Evolutionary conservation across 35 echinoderm and acorn worm genomes (phyloP).

Genomic region (Apostichopus parvimensis): DNA sequence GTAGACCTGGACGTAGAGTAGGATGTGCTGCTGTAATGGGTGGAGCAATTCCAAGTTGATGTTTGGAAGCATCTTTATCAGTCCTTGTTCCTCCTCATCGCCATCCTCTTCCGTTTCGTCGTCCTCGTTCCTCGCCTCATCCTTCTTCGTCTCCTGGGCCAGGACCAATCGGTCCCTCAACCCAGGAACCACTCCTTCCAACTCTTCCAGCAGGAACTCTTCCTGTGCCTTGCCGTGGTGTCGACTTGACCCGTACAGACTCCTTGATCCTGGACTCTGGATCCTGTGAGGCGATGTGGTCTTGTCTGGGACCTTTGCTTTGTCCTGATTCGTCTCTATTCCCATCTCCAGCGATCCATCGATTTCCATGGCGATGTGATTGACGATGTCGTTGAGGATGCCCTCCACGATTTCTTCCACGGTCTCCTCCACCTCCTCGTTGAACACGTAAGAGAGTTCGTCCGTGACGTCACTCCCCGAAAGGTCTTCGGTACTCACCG

Average conservation of each 20-base stretch:
- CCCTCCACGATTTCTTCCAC: slow-evolving; percentile 85
- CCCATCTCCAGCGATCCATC: slow-evolving; percentile 52
- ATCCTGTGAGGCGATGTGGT: slow-evolving; percentile 29
- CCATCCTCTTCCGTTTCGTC: slow-evolving; percentile 35
- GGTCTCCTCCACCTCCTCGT: slow-evolving; percentile 85
- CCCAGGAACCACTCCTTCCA: slow-evolving; percentile 85
- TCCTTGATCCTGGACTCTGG: slow-evolving; percentile 25
- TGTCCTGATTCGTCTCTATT: neutral
- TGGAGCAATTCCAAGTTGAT: slow-evolving; percentile 73
- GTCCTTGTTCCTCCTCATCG: slow-evolving; percentile 28
- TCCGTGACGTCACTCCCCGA: slow-evolving; percentile 69
- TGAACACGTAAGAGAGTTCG: slow-evolving; percentile 93
- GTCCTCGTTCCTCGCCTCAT: slow-evolving; percentile 41
- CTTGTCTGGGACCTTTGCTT: neutral
- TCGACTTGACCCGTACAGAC: neutral
- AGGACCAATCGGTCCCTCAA: slow-evolving; percentile 9
- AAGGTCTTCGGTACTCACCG: slow-evolving; percentile 71
- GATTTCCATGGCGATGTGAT: slow-evolving; percentile 71
- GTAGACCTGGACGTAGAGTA: slow-evolving; percentile 93
- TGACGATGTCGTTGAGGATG: slow-evolving; percentile 71
- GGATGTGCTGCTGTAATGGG: slow-evolving; percentile 92
- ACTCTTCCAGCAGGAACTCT: slow-evolving; percentile 82
- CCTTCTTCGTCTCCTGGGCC: neutral
- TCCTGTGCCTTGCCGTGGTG: slow-evolving; percentile 55
- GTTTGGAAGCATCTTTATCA: slow-evolving; percentile 58